Evolutionary conservation across 2,888 invertebrate genomes (phyloP), one percentile per base, ranked within the genome.

Genomic region (Lasioglossum lativentre): DNA sequence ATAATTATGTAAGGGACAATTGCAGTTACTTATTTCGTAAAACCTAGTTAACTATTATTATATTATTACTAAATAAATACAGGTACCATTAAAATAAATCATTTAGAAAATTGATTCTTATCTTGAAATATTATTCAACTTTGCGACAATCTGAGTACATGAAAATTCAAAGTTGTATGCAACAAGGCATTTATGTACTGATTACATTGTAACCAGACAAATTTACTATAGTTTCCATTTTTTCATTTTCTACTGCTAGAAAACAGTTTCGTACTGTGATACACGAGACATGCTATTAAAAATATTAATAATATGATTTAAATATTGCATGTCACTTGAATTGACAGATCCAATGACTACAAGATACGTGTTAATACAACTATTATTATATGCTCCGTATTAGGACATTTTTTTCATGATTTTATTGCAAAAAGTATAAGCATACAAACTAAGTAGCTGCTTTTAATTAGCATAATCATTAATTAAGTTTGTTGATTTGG

Each of bases 321-420:
- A 85, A 82, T 72, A 56, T 79, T 82, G 83, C 83, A 80, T 77
- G 73, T 79, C 80, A 80, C 52, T 73, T 40, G 74, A 85, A 88
- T 90, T 90, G 85, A 85, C 87, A 77, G 78, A 82, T 85, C 82
- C 66, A 87, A 80, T 75, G 78, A 86, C 84, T 84, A 88, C 80
- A 82, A 89, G 80, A 59, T 82, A 83, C 74, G 86, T 75, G 73
- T 68, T 71, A 72, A 84, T 75, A 82, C 74, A 85, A 68, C 82
- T 88, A 87, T 75, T 78, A 59, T 73, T 88, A 81, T 79, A 85
- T 88, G 81, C 68, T 82, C 56, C 59, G 75, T 80, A 84, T 45
- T 75, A 81, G 78, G 80, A 83, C 38, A 72, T 74, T 82, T 86
- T 52, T 80, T 59, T 73, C 40, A 74, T 34, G 45, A 75, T 84